Evolutionary conservation across 2,113 vertebrate species (phyloP).

Genomic region (Lasiurus cinereus): DNA sequence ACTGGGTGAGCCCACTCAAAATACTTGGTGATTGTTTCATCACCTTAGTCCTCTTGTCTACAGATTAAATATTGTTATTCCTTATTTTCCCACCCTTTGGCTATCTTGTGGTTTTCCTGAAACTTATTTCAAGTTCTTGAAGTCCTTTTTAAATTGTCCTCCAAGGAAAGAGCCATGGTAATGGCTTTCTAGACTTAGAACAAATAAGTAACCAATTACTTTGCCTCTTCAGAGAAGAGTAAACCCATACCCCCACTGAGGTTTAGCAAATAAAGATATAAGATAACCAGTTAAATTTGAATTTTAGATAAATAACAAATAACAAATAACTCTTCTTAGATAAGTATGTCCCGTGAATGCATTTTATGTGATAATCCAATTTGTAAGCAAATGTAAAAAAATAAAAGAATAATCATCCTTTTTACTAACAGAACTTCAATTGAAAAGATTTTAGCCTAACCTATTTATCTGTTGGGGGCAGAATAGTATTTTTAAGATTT

Average conservation of each 20-base stretch:
- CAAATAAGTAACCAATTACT: conserved; percentile 22
- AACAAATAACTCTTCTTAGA: neutral
- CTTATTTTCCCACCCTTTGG: conserved; percentile 64
- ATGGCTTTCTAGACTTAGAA: neutral
- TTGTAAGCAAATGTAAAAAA: conserved; percentile 41
- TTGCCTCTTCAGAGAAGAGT: conserved; percentile 47
- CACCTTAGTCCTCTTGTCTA: conserved; percentile 4
- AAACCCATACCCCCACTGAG: neutral
- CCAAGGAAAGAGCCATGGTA: conserved; percentile 2
- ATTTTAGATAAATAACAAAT: conserved; percentile 39
- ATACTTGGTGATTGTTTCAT: conserved; percentile 45
- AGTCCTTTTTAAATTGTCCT: conserved; percentile 41
- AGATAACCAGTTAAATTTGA: neutral
- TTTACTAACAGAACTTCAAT: conserved; percentile 35
- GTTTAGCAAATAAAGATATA: conserved; percentile 29
- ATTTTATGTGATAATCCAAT: conserved; percentile 16
- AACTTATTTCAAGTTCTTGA: conserved; percentile 52
- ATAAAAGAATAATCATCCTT: neutral
- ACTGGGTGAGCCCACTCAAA: neutral
- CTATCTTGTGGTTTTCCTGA: conserved; percentile 72
- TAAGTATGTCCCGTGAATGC: neutral
- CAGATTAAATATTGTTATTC: conserved; percentile 61
- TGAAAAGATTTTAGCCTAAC: conserved; percentile 23
- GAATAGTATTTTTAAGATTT: conserved; percentile 41
- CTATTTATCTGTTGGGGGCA: conserved; percentile 17